These are phyloP conservation scores for Gambusia yucatana DNA, from an alignment of 2,797 vertebrate species.

Conservation along the genomic window DNA sequence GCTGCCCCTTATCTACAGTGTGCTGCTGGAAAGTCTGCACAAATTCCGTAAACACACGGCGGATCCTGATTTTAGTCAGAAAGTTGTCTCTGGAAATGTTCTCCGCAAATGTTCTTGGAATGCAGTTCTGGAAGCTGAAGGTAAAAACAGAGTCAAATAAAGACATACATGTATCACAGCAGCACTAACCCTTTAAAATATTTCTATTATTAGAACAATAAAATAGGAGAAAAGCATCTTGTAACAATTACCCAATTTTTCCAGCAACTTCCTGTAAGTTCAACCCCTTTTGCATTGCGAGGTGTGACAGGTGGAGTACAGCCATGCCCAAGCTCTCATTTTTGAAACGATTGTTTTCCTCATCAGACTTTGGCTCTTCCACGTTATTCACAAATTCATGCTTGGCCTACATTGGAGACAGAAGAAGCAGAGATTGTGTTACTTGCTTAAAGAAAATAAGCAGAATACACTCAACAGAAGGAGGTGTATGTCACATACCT, in stretches of 20 bases:
- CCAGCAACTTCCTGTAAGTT: slow-evolving; percentile 86
- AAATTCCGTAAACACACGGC: slow-evolving; percentile 84
- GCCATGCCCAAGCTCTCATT: slow-evolving; percentile 95
- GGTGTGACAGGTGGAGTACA: slow-evolving; percentile 90
- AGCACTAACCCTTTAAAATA: background rate
- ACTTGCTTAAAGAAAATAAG: background rate
- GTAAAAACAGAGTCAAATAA: slow-evolving; percentile 2
- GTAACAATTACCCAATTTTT: slow-evolving; percentile 81
- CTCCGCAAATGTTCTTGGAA: slow-evolving; percentile 87
- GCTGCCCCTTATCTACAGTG: slow-evolving; percentile 73
- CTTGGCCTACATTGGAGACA: slow-evolving; percentile 82
- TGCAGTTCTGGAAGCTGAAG: slow-evolving; percentile 87
- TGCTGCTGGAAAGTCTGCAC: slow-evolving; percentile 86
- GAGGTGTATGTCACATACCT: slow-evolving; percentile 74
- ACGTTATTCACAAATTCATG: slow-evolving; percentile 91
- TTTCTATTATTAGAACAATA: background rate
- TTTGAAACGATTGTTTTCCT: slow-evolving; percentile 86
- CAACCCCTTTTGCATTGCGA: slow-evolving; percentile 74
- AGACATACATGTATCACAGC: background rate
- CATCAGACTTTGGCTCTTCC: slow-evolving; percentile 78
- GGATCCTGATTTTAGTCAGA: slow-evolving; percentile 86
- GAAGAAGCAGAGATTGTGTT: background rate
- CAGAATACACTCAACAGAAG: background rate
- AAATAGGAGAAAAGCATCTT: background rate
- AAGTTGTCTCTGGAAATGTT: slow-evolving; percentile 83